Percentiles rank a stretch among this genome's conserved stretches.
Conservation (phyloP, 2,888 invertebrate species). For the Bimastos eiseni region DNA sequence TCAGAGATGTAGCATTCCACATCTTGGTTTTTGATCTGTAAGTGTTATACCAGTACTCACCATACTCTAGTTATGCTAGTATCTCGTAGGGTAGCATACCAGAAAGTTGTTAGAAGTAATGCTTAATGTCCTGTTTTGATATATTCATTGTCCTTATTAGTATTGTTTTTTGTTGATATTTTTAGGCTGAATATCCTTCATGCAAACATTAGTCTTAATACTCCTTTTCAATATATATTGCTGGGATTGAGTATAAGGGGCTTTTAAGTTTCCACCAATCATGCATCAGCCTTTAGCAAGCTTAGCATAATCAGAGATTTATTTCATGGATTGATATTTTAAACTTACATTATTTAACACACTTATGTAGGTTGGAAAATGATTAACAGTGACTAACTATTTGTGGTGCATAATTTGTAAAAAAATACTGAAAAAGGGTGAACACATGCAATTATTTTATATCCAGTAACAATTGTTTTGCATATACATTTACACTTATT, state of each 20-base stretch:
- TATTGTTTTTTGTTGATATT: background rate
- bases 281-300: background rate
- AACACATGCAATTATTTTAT: background rate
- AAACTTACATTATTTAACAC: too few relatives aligned
- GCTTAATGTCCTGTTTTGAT: too few relatives aligned
- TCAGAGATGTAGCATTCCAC: background rate
- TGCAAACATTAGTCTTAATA: too few relatives aligned
- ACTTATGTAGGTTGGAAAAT: too few relatives aligned
- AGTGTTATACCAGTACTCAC: background rate
- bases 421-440: background rate
- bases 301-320: too few relatives aligned
- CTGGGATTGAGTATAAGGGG: background rate
- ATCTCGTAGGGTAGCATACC: background rate
- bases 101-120: background rate
- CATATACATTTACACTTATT: background rate
- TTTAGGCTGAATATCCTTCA: background rate
- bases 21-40: conserved; percentile 16
- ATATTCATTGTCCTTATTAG: background rate
- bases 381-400: too few relatives aligned
- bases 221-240: background rate
- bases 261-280: background rate
- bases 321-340: too few relatives aligned
- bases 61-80: background rate
- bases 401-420: too few relatives aligned
- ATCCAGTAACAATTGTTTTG: background rate